Percentiles rank a stretch among this genome's conserved stretches.
Conservation (phyloP, 2,113 vertebrate genomes). For the Phasianus colchicus region DNA sequence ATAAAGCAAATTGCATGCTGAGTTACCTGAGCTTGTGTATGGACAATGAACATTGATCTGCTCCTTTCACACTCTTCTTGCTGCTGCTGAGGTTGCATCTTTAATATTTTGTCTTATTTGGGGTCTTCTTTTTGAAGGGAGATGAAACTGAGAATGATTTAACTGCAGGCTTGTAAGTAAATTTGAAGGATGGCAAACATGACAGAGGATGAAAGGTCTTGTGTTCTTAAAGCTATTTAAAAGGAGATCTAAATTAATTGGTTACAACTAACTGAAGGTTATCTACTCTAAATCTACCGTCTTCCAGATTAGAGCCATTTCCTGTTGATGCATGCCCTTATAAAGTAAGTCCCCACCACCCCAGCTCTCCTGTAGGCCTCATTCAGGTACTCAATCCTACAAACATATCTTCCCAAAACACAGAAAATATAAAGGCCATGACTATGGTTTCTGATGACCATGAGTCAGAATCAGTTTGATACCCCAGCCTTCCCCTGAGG, state of each 20-base stretch:
- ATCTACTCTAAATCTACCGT: not conserved
- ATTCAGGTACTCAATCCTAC: no score
- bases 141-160: not conserved
- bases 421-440: not conserved
- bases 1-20: rapidly evolving
- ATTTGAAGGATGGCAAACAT: not conserved
- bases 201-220: not conserved
- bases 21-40: not conserved
- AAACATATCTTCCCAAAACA: not conserved
- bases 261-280: not conserved
- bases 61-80: not conserved
- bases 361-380: no score
- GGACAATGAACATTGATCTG: not conserved
- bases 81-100: not conserved
- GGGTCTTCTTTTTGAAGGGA: not conserved
- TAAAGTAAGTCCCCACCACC: no score
- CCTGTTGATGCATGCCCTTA: no score
- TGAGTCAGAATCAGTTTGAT: not conserved
- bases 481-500: not conserved
- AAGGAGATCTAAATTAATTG: not conserved
- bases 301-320: no score
- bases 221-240: not conserved
- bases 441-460: not conserved
- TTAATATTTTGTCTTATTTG: not conserved
- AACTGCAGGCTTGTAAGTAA: not conserved